A percentile compares a stretch with the other conserved stretches of the same genome.
phyloP scores from a whole-genome alignment of 2,797 vertebrate species.

The Poeciliopsis gracilis region DNA sequence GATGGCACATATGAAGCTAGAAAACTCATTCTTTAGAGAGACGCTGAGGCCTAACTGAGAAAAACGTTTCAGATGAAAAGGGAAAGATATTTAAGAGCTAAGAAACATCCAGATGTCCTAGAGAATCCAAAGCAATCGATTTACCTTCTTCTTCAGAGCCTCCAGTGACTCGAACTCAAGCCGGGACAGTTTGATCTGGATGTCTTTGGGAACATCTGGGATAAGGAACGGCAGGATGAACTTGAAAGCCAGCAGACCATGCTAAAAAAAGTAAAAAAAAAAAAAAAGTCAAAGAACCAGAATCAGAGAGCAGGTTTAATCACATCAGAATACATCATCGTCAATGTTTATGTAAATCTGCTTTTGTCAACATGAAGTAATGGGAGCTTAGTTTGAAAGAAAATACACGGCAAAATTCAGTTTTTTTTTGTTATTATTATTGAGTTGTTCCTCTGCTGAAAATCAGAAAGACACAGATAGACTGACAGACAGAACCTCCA shows the following conservation, averaged over 20 bases:
- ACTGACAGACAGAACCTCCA: background rate
- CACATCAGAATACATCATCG: background rate
- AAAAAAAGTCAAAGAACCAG: background rate
- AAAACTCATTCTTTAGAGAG: background rate
- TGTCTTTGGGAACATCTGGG: conserved; percentile 89
- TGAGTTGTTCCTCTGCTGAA: background rate
- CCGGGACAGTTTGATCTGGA: conserved; percentile 85
- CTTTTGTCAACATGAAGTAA: background rate
- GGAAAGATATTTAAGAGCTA: background rate
- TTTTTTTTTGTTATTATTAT: background rate
- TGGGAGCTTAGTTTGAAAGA: background rate
- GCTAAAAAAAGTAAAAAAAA: conserved; percentile 75
- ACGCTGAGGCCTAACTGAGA: background rate
- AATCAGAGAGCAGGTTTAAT: background rate
- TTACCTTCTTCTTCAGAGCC: conserved; percentile 97
- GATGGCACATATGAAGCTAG: background rate
- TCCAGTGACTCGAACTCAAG: conserved; percentile 85
- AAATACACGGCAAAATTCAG: background rate
- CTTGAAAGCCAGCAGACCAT: conserved; percentile 89
- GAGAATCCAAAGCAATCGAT: background rate
- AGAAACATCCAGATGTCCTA: background rate
- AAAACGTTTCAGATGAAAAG: background rate
- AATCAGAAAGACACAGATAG: background rate
- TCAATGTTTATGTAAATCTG: background rate
- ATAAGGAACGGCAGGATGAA: conserved; percentile 94